Conservation (phyloP, 2,888 invertebrate genomes). For the Vandiemenella viatica region DNA sequence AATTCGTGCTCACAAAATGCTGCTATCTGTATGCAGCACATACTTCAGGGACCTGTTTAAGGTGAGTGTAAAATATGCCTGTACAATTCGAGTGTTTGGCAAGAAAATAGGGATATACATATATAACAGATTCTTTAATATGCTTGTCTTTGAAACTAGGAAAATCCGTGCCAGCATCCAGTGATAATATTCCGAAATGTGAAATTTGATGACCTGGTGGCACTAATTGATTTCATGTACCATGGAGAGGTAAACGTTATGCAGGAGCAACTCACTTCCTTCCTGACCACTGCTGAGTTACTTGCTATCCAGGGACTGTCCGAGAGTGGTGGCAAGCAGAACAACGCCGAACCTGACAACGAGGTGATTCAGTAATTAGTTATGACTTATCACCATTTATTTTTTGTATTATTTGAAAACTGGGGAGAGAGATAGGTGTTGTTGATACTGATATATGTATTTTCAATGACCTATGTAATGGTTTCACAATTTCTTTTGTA, state of each 20-base stretch:
- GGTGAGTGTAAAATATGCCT: constrained; percentile 21
- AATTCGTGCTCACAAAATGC: constrained; percentile 71
- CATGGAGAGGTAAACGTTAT: constrained; percentile 68
- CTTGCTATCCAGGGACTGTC: constrained; percentile 63
- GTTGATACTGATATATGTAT: too few relatives aligned
- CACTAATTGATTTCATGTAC: constrained; percentile 68
- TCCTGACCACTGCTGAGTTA: constrained; percentile 60
- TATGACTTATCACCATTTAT: background rate
- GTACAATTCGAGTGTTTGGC: too few relatives aligned
- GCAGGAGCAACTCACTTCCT: constrained; percentile 62
- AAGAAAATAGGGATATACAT: background rate
- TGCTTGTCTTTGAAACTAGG: constrained; percentile 32
- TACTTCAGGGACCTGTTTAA: constrained; percentile 48
- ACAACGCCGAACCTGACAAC: background rate
- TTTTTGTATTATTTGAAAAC: too few relatives aligned
- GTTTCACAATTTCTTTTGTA: too few relatives aligned
- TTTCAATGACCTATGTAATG: too few relatives aligned
- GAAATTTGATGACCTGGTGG: constrained; percentile 59
- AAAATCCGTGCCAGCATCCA: constrained; percentile 66
- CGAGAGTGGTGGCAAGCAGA: constrained; percentile 32
- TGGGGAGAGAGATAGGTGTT: too few relatives aligned
- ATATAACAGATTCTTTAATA: background rate
- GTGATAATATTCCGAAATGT: constrained; percentile 68
- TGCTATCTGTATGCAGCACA: constrained; percentile 68
- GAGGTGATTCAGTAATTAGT: background rate